phyloP scores from a whole-genome alignment of 2,888 invertebrate species.

The Trachelus stipa region DNA sequence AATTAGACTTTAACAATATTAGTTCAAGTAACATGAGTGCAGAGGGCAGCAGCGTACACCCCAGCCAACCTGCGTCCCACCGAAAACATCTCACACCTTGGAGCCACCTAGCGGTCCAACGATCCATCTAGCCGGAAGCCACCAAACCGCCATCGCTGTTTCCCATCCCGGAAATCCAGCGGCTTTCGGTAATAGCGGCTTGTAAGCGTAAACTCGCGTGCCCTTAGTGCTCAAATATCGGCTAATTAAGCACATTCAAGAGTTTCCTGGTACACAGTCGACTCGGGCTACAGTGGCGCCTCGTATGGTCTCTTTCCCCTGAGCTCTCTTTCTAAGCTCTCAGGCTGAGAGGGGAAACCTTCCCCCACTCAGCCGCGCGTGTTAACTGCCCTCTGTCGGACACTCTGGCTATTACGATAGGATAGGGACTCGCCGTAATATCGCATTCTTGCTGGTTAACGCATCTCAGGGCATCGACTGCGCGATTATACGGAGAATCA shows the following conservation, averaged over 20 bases:
- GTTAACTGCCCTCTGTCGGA: no score
- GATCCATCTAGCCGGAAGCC: conserved; percentile 9
- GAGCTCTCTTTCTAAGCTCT: no score
- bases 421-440: no score
- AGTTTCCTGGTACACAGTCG: conserved; percentile 39
- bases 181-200: conserved; percentile 52
- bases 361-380: no score
- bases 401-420: no score
- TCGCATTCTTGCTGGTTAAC: no score
- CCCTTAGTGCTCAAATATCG: conserved; percentile 51
- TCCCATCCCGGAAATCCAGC: conserved; percentile 48
- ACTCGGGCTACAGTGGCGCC: no score
- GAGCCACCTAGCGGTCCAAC: background rate
- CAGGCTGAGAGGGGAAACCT: no score
- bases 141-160: conserved; percentile 32
- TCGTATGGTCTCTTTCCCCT: no score
- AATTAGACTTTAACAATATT: conserved; percentile 59
- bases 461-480: no score
- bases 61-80: background rate
- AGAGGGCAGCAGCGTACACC: conserved; percentile 7
- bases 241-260: conserved; percentile 60
- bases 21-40: conserved; percentile 51
- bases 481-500: background rate
- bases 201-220: conserved; percentile 33
- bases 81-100: background rate